Percentiles rank a stretch among this genome's conserved stretches.
These are phyloP conservation scores for Oreochromis spilurus DNA, from an alignment of 2,113 vertebrate genomes.

Conservation along the genomic window DNA sequence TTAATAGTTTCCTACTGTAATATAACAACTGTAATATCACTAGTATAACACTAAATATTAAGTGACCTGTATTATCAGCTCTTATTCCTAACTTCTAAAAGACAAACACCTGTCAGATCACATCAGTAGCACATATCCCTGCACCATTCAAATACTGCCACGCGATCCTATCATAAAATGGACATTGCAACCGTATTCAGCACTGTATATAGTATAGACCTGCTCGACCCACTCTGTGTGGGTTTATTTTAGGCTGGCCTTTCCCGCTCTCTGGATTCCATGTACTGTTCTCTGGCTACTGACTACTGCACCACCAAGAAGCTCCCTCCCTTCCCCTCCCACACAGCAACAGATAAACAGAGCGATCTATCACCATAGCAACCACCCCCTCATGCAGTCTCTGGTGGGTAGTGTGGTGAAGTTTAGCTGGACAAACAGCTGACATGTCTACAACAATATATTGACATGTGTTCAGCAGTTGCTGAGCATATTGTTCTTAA, in stretches of 20 bases:
- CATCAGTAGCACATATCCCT: background rate
- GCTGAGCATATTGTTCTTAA: background rate
- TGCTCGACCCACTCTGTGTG: constrained; percentile 15
- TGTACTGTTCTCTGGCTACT: constrained; percentile 51
- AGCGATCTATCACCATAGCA: constrained; percentile 34
- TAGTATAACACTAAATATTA: background rate
- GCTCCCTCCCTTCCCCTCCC: background rate
- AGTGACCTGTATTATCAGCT: background rate
- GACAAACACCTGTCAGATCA: background rate
- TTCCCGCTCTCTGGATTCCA: constrained; percentile 66
- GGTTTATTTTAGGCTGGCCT: constrained; percentile 70
- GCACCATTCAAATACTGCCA: background rate
- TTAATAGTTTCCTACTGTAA: background rate
- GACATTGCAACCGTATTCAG: constrained; percentile 59
- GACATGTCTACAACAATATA: constrained; percentile 19
- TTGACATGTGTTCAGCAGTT: background rate
- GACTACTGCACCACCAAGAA: constrained; percentile 24
- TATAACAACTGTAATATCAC: background rate
- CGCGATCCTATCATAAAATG: constrained; percentile 37
- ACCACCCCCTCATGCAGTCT: constrained; percentile 47
- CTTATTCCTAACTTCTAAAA: background rate
- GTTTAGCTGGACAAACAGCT: constrained; percentile 39
- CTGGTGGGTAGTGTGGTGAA: constrained; percentile 1
- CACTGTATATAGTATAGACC: constrained; percentile 2
- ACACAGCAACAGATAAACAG: constrained; percentile 64